These are phyloP conservation scores for Chitala chitala DNA, from an alignment of 2,113 vertebrate genomes.

Conservation along the genomic window DNA sequence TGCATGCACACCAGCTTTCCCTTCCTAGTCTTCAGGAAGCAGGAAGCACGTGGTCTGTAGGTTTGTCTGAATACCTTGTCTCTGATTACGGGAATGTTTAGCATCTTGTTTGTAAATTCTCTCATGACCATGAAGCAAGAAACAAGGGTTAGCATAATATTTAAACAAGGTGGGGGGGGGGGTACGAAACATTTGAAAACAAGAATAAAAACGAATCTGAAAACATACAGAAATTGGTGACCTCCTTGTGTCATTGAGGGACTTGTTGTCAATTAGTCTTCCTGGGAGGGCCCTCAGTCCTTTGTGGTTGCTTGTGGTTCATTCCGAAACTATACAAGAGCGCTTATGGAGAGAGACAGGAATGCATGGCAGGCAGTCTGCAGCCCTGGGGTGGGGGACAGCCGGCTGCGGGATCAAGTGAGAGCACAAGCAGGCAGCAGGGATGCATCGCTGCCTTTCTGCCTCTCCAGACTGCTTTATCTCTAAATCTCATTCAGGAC, in stretches of 20 bases:
- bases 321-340: not conserved
- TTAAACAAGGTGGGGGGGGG: no score
- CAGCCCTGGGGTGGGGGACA: not conserved
- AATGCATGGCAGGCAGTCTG: not conserved
- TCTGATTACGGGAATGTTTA: not conserved
- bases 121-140: no score
- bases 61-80: not conserved
- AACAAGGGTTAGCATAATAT: no score
- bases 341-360: not conserved
- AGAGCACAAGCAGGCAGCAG: not conserved
- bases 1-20: not conserved
- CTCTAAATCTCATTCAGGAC: slow-evolving; percentile 22
- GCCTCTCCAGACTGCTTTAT: slow-evolving; percentile 16
- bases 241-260: not conserved
- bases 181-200: not conserved
- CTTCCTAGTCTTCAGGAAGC: not conserved
- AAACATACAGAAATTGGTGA: not conserved
- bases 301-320: not conserved
- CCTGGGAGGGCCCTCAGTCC: not conserved
- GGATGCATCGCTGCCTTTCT: not conserved
- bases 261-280: not conserved
- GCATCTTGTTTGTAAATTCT: not conserved
- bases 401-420: not conserved
- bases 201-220: not conserved
- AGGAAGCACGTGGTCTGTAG: not conserved